Evolutionary conservation across 2,888 invertebrate genomes (phyloP).

Genomic region (Tachina fera): DNA sequence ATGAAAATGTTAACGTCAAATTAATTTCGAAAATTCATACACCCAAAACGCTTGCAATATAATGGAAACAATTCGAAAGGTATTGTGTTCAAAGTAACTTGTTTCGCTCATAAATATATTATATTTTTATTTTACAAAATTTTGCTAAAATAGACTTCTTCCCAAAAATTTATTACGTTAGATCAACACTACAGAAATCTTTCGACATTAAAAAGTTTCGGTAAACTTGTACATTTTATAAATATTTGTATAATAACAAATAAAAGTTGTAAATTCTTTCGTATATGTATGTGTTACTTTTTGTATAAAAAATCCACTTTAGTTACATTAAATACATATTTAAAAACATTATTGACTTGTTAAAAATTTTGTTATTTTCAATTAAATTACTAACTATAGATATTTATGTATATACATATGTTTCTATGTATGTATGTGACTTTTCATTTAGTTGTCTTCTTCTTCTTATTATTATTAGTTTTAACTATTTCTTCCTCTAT

Average conservation of each 20-base stretch:
- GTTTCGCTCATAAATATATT: no score
- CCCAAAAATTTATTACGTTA: not conserved
- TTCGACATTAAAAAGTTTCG: not conserved
- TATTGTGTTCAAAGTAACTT: no score
- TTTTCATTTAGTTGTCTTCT: not conserved
- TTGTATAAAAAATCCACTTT: conserved; percentile 24
- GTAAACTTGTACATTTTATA: conserved; percentile 6
- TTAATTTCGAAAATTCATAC: not conserved
- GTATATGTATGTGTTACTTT: conserved; percentile 6
- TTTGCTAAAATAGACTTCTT: not conserved
- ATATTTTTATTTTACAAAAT: not conserved
- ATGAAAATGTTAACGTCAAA: not conserved
- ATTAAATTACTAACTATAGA: not conserved
- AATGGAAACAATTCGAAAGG: not conserved
- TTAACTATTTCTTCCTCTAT: not conserved
- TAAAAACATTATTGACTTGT: conserved; percentile 32
- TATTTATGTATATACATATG: not conserved
- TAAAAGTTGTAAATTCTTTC: not conserved
- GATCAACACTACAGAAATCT: not conserved
- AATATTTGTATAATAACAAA: not conserved
- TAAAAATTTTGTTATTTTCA: conserved; percentile 16
- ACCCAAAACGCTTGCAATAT: not conserved
- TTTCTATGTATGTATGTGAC: not conserved
- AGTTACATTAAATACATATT: not conserved
- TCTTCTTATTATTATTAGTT: not conserved